These are phyloP conservation scores for Morpho helenor DNA, from an alignment of 2,888 invertebrate species.

Conservation along the genomic window DNA sequence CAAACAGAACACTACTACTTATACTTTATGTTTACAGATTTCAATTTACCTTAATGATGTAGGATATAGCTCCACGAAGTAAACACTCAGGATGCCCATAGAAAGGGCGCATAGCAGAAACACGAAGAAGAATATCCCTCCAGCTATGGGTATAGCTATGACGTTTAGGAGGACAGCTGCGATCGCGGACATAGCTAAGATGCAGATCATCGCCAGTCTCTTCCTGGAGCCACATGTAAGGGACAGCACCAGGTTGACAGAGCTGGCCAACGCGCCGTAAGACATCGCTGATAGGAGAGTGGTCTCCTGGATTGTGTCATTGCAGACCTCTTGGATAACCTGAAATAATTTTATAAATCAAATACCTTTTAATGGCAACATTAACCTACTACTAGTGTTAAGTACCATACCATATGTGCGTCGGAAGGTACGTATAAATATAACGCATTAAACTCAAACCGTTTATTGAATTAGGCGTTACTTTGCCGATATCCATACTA, in stretches of 20 bases:
- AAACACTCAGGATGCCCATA: slow-evolving; percentile 70
- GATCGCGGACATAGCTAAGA: slow-evolving; percentile 46
- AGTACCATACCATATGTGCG: no score
- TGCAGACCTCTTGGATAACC: slow-evolving; percentile 50
- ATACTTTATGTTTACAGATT: not conserved
- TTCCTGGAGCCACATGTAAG: slow-evolving; percentile 63
- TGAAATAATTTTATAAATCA: slow-evolving; percentile 25
- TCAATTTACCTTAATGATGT: slow-evolving; percentile 61
- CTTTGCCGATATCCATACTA: no score
- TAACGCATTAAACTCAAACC: no score
- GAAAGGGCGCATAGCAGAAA: slow-evolving; percentile 64
- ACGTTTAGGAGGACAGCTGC: slow-evolving; percentile 58
- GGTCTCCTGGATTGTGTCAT: slow-evolving; percentile 65
- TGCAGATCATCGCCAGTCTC: slow-evolving; percentile 59
- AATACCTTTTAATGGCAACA: no score
- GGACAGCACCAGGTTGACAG: slow-evolving; percentile 59
- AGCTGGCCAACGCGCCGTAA: slow-evolving; percentile 64
- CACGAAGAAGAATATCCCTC: slow-evolving; percentile 68
- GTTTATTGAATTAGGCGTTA: no score
- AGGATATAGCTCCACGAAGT: slow-evolving; percentile 70
- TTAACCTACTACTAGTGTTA: no score
- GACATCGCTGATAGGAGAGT: slow-evolving; percentile 67
- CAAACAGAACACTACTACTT: no score
- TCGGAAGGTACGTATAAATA: no score
- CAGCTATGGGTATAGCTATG: slow-evolving; percentile 56